These are phyloP conservation scores for Chrosomus eos DNA, from an alignment of 2,797 vertebrate species.

Conservation along the genomic window DNA sequence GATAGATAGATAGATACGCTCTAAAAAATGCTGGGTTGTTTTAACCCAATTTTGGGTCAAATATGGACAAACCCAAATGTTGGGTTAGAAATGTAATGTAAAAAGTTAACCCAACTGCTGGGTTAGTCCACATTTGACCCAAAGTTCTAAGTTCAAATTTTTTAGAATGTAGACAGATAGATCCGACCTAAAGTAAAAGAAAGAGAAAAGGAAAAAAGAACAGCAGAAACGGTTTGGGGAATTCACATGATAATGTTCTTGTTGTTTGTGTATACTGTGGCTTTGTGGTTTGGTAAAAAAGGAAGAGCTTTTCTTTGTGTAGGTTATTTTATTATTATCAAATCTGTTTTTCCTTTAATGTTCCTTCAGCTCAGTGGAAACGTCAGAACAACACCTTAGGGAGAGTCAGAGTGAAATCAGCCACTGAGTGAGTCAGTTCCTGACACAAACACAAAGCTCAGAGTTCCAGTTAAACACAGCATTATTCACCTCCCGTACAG, in stretches of 20 bases:
- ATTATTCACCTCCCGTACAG: constrained; percentile 83
- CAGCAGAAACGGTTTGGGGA: neutral
- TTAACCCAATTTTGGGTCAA: too few relatives aligned
- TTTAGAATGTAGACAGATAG: neutral
- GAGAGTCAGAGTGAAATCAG: constrained; percentile 79
- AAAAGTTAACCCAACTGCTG: too few relatives aligned
- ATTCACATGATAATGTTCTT: neutral
- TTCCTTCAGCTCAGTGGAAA: constrained; percentile 69
- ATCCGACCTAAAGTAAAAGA: neutral
- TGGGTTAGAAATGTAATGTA: too few relatives aligned
- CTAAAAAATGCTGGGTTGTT: too few relatives aligned
- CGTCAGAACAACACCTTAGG: constrained; percentile 74
- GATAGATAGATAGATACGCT: neutral
- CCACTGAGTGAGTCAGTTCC: constrained; percentile 87
- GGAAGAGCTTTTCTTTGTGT: neutral
- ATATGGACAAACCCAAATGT: too few relatives aligned
- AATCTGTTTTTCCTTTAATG: constrained; percentile 43
- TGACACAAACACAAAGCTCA: constrained; percentile 82
- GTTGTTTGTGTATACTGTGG: neutral
- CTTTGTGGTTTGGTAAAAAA: neutral
- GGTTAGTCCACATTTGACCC: too few relatives aligned
- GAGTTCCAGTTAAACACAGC: constrained; percentile 81
- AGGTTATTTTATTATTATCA: constrained; percentile 9
- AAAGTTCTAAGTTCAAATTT: too few relatives aligned
- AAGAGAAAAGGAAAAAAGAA: neutral